Evolutionary conservation across 23 tunicate species (phyloP), one percentile per base, ranked within the genome.

Genomic region (Trididemnum nubilum): DNA sequence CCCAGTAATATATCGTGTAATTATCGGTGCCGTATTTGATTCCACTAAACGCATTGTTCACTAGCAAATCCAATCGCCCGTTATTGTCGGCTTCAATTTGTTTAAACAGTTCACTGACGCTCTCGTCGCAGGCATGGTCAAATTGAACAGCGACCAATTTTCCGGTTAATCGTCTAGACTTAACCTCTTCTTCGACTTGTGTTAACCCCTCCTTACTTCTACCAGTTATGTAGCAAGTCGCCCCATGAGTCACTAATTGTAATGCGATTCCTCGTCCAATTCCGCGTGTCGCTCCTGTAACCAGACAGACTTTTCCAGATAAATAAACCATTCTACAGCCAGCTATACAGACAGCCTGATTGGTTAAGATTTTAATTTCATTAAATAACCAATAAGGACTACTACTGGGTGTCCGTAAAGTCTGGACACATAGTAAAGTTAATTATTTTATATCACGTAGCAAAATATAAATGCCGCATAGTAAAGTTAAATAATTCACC

Each of bases 151-250:
- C 83, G 35, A 90, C 75, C 2, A 65, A 73, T 31, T 25, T 74
- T 25, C 92, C 86, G 0, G 44, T 37, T 1, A 1, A 64, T 3
- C 78, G 77, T 44, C 81, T 49, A 7, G 54, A 44, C 15, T 44
- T 44, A 7, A 40, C 35, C 30, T 71, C 71, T 37, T 63, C 22
- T 63, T 51, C 70, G 63, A 89, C 71, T 28, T 37, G n/a, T n/a
- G n/a, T n/a, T n/a, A n/a, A 3, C 50, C 72, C 76, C 77, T 79
- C 86, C 24, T 60, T 34, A 0, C 77, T 87, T 67, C 97, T 78
- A 25, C 97, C 97, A 36, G 97, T 88, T 23, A 88, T 83, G 65
- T 92, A 92, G 66, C 87, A 84, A 1, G 80, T 92, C 26, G 97
- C 92, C n/a, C 97, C 97, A 82, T 88, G 34, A 9, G 49, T 33